Evolutionary conservation across 2,888 invertebrate species (phyloP), one percentile per base, ranked within the genome.

Genomic region (Dione juno): DNA sequence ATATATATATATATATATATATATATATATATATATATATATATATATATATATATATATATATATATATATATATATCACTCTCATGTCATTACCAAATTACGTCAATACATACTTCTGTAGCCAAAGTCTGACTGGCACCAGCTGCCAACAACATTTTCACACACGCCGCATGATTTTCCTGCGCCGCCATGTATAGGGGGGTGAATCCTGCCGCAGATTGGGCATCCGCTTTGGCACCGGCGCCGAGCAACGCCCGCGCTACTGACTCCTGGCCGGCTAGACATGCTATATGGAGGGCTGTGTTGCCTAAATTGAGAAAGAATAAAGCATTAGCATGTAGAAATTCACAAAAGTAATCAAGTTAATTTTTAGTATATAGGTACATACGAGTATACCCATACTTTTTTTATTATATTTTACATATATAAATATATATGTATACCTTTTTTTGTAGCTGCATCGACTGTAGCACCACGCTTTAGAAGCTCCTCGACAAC

Each of bases 151-250:
- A 93, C 71, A 99, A 94, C 92, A 97, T 97, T 84, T 97, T 96
- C 76, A 99, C 99, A 79, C 98, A 98, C 9, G 95, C 95, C 74
- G 98, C 98, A 84, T 99, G 98, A 87, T 98, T 98, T 88, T 99
- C 99, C 91, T 99, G 99, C 11, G 99, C 98, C 5, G 99, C 99
- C 99, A 99, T 99, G 88, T 99, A 99, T 57, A 99, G 94, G 0
- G 99, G 99, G 0, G 99, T 99, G 92, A 99, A 99, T 57, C 99
- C 99, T 86, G 98, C 99, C 77, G 98, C 96, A 1, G 98, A 98
- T 88, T 99, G 99, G 14, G 98, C 98, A 90, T 99, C 99, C 79
- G 99, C 97, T 83, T 97, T 96, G 79, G 99, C 99, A 79, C 97
- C 97, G 82, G 97, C 96, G 79, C 97, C 96, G 64, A 99, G 96